Evolutionary conservation across 2,888 invertebrate species (phyloP).

Genomic region (Eristalis arbustorum): DNA sequence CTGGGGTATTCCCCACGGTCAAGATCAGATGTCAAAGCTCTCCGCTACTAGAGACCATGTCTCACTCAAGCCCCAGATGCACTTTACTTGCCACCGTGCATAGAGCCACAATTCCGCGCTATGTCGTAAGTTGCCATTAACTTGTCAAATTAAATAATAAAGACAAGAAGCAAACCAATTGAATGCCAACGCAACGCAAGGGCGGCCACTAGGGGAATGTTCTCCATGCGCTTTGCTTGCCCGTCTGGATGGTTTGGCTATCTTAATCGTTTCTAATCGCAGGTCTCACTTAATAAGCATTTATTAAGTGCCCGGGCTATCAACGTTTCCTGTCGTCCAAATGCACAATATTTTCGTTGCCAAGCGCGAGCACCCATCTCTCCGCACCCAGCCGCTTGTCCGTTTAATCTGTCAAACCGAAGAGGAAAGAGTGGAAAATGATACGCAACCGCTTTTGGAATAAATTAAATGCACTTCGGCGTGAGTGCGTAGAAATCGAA

Average conservation of each 20-base stretch:
- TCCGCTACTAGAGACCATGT: not conserved
- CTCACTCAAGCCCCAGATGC: not conserved
- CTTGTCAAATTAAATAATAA: conserved; percentile 15
- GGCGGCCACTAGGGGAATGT: not conserved
- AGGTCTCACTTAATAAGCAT: not conserved
- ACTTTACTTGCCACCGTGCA: not conserved
- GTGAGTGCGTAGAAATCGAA: not conserved
- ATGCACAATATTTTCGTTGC: not conserved
- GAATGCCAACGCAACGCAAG: not conserved
- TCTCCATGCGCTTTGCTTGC: not conserved
- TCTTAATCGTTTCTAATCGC: not conserved
- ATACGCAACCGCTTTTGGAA: not conserved
- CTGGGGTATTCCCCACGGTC: no score
- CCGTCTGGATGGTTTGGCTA: not conserved
- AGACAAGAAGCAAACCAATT: conserved; percentile 6
- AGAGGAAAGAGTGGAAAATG: conserved; percentile 3
- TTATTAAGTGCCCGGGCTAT: conserved; percentile 19
- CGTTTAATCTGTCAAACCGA: conserved; percentile 14
- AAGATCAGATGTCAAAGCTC: no score
- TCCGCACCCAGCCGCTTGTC: not conserved
- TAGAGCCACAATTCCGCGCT: not conserved
- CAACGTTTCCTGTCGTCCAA: conserved; percentile 4
- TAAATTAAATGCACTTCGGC: not conserved
- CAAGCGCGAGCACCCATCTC: not conserved
- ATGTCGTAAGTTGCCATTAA: not conserved